Evolutionary conservation across 2,888 invertebrate genomes (phyloP).

Genomic region (Erebia palarica): DNA sequence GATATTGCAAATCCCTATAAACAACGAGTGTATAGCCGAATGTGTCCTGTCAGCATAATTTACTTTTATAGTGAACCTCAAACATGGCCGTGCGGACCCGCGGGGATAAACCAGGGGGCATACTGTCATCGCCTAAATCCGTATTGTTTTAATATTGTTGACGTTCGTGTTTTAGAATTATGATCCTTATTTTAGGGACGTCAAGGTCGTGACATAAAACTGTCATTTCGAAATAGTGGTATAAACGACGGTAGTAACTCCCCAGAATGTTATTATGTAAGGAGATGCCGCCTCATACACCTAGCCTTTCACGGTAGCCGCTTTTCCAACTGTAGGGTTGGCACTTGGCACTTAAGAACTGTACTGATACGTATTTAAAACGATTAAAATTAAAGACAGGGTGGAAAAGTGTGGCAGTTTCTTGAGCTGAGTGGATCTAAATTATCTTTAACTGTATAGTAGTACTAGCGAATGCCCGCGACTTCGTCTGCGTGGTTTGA

Average conservation of each 20-base stretch:
- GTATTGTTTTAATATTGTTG: no score
- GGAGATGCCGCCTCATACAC: conserved; percentile 81
- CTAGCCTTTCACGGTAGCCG: conserved; percentile 78
- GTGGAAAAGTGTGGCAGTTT: no score
- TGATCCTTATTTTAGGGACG: no score
- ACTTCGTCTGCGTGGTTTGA: no score
- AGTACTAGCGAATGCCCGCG: no score
- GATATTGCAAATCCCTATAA: conserved; percentile 16
- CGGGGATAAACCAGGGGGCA: conserved; percentile 23
- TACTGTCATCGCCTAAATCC: no score
- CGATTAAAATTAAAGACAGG: neutral
- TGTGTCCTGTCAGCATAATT: conserved; percentile 36
- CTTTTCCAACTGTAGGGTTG: conserved; percentile 64
- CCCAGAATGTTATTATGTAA: conserved; percentile 79
- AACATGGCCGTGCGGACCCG: conserved; percentile 29
- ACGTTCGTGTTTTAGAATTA: no score
- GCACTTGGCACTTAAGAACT: conserved; percentile 43
- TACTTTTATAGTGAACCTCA: conserved; percentile 35
- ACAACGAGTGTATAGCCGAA: conserved; percentile 4
- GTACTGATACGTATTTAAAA: neutral
- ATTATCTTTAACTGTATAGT: no score
- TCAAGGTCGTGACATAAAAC: no score
- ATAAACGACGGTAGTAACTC: no score
- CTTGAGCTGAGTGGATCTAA: no score
- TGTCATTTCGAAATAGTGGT: no score